Base-by-base conservation (phyloP, 2,888 invertebrate species). In the Hyposoter didymator region DNA sequence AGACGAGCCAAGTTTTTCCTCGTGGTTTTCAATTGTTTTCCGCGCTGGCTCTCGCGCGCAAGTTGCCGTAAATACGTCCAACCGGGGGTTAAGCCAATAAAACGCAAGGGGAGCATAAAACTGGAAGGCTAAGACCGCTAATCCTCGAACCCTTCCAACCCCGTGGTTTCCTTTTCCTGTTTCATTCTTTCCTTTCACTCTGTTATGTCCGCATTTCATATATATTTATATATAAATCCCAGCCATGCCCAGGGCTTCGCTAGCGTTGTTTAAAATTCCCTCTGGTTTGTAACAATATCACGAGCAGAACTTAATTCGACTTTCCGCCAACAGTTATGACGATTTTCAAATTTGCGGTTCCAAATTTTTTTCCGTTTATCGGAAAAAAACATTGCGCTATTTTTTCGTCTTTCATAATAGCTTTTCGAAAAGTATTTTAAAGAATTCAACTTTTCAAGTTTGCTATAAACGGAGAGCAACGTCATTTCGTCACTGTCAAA, bases 1-100 rank as follows among this genome's bases (percentile, higher is more conserved):
- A 90, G 90, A 88, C 89, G 87, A 90, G 89, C 90, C 89, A 91
- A 91, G 87, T 90, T 91, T 81, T 88, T 88, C 88, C 55, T 14
- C 87, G 85, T 82, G 88, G 86, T 82, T 84, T 83, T 87, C 88
- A 88, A 91, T 92, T 91, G 91, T 91, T 90, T 90, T 89, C 88
- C 89, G 82, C 84, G 82, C 28, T 28, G 66, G 55, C 78, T 84
- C 79, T 66, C 74, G 43, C 66, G 28, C 78, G 66, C 73, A 73
- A 32, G 62, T 22, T 39, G 49, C 22, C 85, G 67, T 62, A 85
- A 85, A 67, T 69, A 75, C 80, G 73, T 59, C 76, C 73, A 72
- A 73, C 19, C 45, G 79, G 75, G 75, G 84, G 86, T 78, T 86
- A 84, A 89, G 88, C 90, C 90, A 91, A 91, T 91, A 91, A 91